Base-by-base conservation (phyloP, 2,113 vertebrate species). In the Micronycteris hirsuta region DNA sequence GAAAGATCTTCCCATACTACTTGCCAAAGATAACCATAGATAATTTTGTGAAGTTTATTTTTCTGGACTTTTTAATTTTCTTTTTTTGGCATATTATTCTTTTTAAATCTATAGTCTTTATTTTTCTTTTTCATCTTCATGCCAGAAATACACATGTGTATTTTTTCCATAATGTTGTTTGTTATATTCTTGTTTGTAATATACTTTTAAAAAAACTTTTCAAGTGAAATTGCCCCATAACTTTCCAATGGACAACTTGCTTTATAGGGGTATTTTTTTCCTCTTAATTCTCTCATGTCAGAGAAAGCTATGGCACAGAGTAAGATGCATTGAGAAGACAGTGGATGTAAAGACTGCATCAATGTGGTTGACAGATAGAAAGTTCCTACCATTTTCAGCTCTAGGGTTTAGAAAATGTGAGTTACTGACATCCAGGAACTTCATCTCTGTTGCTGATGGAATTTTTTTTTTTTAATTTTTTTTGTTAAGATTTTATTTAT, bases 11-110 rank as follows among this genome's bases (percentile, higher is more conserved):
- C 3, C 2, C 8, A n/a, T 87, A 93, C 82, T 94, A 73, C 8
- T 82, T 94, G 31, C 33, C 85, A 47, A 93, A 74, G 49, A 67
- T 31, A 78, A 22, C 9, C 22, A 65, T 86, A n/a, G 33, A 76
- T 94, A 81, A 67, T 68, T 94, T 76, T 87, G 17, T 92, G 31
- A 56, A 83, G 49, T 90, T 85, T 96, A 73, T 89, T 96, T 94
- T 89, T 83, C n/a, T 61, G 31, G 14, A 92, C 3, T 74, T 86
- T 54, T 81, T 83, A 65, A 74, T 84, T 36, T 73, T 96, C 26
- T 96, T 26, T 58, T 58, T 24, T 58, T 5, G 20, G 56, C 9
- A 4, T 58, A 26, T 58, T 58, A 9, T 58, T 58, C 26, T 58
- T 58, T 58, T 58, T 24, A 26, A 58, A 58, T 26, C 17, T 58